Evolutionary conservation across 1,140 invertebrate species (phyloP), one percentile per base, ranked within the genome.

Genomic region (Formica selysi): DNA sequence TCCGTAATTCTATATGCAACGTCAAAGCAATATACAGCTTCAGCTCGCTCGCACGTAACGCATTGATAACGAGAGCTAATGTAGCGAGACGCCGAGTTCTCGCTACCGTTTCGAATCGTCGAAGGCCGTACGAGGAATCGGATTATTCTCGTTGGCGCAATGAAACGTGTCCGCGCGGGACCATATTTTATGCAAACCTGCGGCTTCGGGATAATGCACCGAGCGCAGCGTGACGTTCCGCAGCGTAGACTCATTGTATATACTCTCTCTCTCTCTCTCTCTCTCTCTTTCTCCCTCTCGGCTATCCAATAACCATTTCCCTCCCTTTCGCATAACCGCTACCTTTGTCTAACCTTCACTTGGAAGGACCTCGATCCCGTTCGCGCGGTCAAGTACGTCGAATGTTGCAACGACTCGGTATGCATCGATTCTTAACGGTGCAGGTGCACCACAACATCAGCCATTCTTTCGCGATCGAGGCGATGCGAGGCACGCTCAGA

Each of bases 151-250:
- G 89, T 89, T 87, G 86, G 89, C 76, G 86, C 88, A 88, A 91
- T 92, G 88, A 91, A 91, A 91, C 91, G 92, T 90, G 89, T 87
- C 87, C 86, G 54, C 54, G 54, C 57, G 81, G 87, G 83, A 89
- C 83, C 78, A 90, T 89, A 89, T 92, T 91, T 92, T 91, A 92
- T 92, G 87, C 91, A 83, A 62, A 84, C 67, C 68, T 64, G 86
- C 89, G 71, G 78, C 48, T 51, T 65, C 81, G 80, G 79, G 90
- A 92, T 92, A 91, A 87, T 87, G 88, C 85, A 68, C 71, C 80
- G 79, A 48, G 85, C 29, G 54, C 87, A 81, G 76, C 86, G 87
- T 89, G 86, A 87, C 88, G 91, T 90, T 90, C 62, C 81, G 83
- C 65, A 68, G 78, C 81, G 86, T 54, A 26, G 79, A 83, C 68